phyloP scores from a whole-genome alignment of 1,140 invertebrate genomes.

The Arctopsyche grandis region DNA sequence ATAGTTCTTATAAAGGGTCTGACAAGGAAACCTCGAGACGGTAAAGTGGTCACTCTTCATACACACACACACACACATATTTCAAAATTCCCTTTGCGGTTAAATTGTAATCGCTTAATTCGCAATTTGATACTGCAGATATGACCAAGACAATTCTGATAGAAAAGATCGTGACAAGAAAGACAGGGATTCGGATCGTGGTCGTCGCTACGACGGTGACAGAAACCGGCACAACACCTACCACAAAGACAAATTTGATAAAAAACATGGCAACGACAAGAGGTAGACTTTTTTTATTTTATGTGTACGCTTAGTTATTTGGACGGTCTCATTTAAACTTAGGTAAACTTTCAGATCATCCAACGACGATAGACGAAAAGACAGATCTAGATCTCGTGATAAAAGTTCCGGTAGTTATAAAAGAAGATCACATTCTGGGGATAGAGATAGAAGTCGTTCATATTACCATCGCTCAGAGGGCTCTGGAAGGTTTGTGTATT shows the following conservation, averaged over 20 bases:
- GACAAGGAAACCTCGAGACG: neutral
- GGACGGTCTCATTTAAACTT: neutral
- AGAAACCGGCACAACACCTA: constrained; percentile 38
- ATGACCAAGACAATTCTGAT: constrained; percentile 29
- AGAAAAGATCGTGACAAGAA: neutral
- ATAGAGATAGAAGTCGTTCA: constrained; percentile 42
- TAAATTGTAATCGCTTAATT: too few species aligned
- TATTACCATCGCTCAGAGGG: constrained; percentile 23
- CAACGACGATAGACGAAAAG: constrained; percentile 42
- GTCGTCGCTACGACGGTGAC: constrained; percentile 53
- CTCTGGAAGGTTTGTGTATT: constrained; percentile 11
- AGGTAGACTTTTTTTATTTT: constrained; percentile 30
- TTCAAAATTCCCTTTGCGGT: neutral
- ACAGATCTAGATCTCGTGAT: constrained; percentile 46
- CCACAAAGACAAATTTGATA: constrained; percentile 39
- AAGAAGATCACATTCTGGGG: constrained; percentile 44
- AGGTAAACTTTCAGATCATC: constrained; percentile 17
- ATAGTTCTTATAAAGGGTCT: neutral
- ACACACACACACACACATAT: neutral
- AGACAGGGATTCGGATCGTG: constrained; percentile 1
- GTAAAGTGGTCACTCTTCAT: neutral
- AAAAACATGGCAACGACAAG: constrained; percentile 11
- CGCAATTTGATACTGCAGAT: neutral
- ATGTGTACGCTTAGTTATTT: neutral
- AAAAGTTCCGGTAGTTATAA: constrained; percentile 36